These are phyloP conservation scores for Cheilosia pagana DNA, from an alignment of 2,888 invertebrate genomes.

Conservation along the genomic window DNA sequence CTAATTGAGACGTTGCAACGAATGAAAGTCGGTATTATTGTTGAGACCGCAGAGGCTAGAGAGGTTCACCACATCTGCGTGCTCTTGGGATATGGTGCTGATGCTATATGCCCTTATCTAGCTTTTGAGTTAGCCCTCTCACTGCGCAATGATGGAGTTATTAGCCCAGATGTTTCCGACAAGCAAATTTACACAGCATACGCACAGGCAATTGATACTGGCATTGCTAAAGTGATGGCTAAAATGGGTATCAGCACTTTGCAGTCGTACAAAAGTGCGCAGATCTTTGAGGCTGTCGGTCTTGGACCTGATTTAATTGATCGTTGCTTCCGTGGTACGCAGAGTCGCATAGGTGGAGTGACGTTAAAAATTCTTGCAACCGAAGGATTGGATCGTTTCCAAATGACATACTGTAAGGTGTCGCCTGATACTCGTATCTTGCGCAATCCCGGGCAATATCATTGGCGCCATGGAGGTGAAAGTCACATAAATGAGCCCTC, in stretches of 20 bases:
- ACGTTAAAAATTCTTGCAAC: slow-evolving; percentile 93
- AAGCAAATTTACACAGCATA: slow-evolving; percentile 93
- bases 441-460: slow-evolving; percentile 96
- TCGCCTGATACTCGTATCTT: slow-evolving; percentile 87
- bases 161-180: slow-evolving; percentile 91
- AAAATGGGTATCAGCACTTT: slow-evolving; percentile 99
- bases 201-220: slow-evolving; percentile 95
- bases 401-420: slow-evolving; percentile 87
- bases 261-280: slow-evolving; percentile 99
- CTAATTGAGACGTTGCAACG: slow-evolving; percentile 96
- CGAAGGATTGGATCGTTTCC: slow-evolving; percentile 93
- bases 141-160: slow-evolving; percentile 92
- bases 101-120: slow-evolving; percentile 98
- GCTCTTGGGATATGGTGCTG: slow-evolving; percentile 97
- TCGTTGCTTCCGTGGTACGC: slow-evolving; percentile 93
- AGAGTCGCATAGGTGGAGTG: slow-evolving; percentile 92
- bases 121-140: slow-evolving; percentile 96
- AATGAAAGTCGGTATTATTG: slow-evolving; percentile 97
- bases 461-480: slow-evolving; percentile 99
- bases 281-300: slow-evolving; percentile 99
- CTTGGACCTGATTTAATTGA: slow-evolving; percentile 95
- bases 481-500: slow-evolving; percentile 98
- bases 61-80: slow-evolving; percentile 99
- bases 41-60: slow-evolving; percentile 98
- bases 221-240: slow-evolving; percentile 97